Conservation (phyloP, 2,113 vertebrate genomes). For the Protobothrops mucrosquamatus region DNA sequence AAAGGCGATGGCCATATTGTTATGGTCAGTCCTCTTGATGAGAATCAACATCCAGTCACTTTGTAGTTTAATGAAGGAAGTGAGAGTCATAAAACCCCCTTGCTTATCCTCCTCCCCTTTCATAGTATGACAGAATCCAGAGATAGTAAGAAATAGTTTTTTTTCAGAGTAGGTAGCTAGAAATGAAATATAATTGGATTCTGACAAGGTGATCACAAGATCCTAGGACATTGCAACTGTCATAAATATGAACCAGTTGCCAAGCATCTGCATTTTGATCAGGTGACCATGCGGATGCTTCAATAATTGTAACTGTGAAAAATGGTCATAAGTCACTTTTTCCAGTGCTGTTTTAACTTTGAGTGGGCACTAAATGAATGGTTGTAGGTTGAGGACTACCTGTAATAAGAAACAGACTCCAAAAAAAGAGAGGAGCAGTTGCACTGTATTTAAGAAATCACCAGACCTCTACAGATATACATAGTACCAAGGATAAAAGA, state of each 20-base stretch:
- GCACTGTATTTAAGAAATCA: neutral
- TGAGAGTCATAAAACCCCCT: too few relatives aligned
- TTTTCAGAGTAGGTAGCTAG: too few relatives aligned
- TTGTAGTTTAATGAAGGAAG: too few relatives aligned
- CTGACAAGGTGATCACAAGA: neutral
- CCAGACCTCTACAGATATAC: neutral
- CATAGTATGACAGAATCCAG: too few relatives aligned
- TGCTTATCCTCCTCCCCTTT: too few relatives aligned
- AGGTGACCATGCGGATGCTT: neutral
- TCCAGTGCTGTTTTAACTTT: neutral
- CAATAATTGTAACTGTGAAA: neutral
- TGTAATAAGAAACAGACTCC: neutral
- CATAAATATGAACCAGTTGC: neutral
- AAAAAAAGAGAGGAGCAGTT: neutral
- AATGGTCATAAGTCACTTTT: neutral
- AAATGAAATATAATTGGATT: too few relatives aligned
- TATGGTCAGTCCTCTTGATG: too few relatives aligned
- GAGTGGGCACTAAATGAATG: neutral
- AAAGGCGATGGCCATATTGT: too few relatives aligned
- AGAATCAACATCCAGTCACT: too few relatives aligned
- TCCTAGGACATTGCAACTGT: neutral
- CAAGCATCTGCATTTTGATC: neutral
- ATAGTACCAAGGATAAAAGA: neutral
- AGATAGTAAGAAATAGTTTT: too few relatives aligned
- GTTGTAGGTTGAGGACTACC: neutral